phyloP scores from a whole-genome alignment of 2,113 vertebrate genomes.

The Phyllostomus discolor region DNA sequence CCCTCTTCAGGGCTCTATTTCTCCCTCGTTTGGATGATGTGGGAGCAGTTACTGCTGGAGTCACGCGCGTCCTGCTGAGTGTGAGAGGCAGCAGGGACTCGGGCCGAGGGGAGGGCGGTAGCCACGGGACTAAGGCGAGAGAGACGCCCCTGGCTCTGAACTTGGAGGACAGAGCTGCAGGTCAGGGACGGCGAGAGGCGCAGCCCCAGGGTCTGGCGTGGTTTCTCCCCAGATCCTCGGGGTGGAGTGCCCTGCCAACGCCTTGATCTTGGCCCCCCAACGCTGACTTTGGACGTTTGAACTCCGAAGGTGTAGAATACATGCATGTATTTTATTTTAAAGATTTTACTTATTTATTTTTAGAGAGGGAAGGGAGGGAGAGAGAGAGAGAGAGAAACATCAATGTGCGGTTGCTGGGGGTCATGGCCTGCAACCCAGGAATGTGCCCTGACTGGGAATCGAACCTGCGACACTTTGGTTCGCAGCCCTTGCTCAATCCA shows the following conservation, averaged over 20 bases:
- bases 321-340: too few species aligned
- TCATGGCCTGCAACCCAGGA: too few species aligned
- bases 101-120: not conserved
- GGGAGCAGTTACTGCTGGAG: not conserved
- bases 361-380: too few species aligned
- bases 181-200: not conserved
- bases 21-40: not conserved
- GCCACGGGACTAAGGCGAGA: not conserved
- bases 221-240: not conserved
- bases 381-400: too few species aligned
- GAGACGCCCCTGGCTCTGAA: not conserved
- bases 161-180: not conserved
- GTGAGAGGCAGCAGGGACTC: not conserved
- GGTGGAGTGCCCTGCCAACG: not conserved
- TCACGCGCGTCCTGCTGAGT: not conserved
- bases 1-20: not conserved
- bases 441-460: too few species aligned
- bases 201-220: not conserved
- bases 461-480: too few species aligned
- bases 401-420: too few species aligned
- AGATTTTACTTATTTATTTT: too few species aligned
- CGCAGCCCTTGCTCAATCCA: too few species aligned
- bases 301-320: not conserved
- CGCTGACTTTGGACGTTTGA: not conserved
- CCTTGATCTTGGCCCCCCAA: not conserved